Percentiles rank a stretch among this genome's conserved stretches.
Evolutionary conservation across 2,797 vertebrate genomes (phyloP).

Genomic region (Eospalax fontanierii): DNA sequence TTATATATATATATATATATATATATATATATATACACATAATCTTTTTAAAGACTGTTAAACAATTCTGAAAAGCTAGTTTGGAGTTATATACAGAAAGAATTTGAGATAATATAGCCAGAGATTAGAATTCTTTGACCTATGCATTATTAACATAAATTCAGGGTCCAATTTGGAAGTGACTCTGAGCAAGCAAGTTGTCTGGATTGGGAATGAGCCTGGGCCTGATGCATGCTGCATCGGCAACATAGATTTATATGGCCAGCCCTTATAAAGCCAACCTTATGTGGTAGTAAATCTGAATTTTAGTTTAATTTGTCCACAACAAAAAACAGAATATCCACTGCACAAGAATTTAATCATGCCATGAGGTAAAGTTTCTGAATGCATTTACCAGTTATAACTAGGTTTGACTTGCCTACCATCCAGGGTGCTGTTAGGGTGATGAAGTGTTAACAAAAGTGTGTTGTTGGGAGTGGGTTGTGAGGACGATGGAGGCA

Average conservation of each 20-base stretch:
- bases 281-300: too few relatives aligned
- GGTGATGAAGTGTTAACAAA: neutral
- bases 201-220: neutral
- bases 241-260: too few relatives aligned
- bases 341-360: too few relatives aligned
- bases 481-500: neutral
- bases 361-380: too few relatives aligned
- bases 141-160: neutral
- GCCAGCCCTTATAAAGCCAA: too few relatives aligned
- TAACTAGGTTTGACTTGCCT: neutral
- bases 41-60: neutral
- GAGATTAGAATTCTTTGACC: neutral
- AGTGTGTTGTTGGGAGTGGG: neutral
- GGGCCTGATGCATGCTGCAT: too few relatives aligned
- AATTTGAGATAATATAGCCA: neutral
- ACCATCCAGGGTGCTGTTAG: neutral
- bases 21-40: too few relatives aligned
- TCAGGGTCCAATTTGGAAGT: neutral
- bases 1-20: neutral
- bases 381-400: too few relatives aligned
- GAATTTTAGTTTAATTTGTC: too few relatives aligned
- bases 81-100: neutral
- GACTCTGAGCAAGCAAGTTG: neutral
- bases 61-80: neutral
- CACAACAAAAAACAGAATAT: too few relatives aligned